These are phyloP conservation scores for Euura saliciscinereae DNA, from an alignment of 1,140 invertebrate species.

Conservation along the genomic window DNA sequence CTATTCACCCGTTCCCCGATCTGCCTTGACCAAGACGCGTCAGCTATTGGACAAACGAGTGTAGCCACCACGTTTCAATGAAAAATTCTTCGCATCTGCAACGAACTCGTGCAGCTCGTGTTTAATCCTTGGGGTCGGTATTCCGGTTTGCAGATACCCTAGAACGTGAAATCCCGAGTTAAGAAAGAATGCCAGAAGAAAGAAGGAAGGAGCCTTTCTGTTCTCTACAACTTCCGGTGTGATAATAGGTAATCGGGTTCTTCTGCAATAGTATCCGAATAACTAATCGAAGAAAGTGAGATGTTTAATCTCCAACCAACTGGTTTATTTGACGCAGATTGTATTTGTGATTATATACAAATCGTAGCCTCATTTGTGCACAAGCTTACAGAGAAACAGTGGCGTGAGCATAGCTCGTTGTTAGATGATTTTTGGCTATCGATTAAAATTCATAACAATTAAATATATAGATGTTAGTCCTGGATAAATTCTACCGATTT, in stretches of 20 bases:
- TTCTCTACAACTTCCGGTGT: no score
- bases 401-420: not conserved
- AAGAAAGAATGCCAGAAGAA: not conserved
- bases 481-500: not conserved
- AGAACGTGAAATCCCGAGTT: conserved; percentile 6
- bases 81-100: conserved; percentile 4
- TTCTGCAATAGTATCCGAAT: no score
- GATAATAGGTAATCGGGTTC: no score
- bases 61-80: conserved; percentile 1
- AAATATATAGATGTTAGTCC: not conserved
- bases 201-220: no score
- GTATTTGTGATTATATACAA: not conserved
- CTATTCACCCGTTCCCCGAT: no score
- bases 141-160: not conserved
- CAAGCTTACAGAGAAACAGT: not conserved
- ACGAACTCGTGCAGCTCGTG: not conserved
- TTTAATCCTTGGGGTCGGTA: not conserved
- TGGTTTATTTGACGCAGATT: no score
- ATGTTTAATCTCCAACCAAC: no score
- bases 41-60: not conserved
- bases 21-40: no score
- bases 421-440: not conserved
- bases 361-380: not conserved
- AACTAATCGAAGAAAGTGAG: no score
- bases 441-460: not conserved